Conservation (phyloP, 2,113 vertebrate genomes). For the Carlito syrichta region DNA sequence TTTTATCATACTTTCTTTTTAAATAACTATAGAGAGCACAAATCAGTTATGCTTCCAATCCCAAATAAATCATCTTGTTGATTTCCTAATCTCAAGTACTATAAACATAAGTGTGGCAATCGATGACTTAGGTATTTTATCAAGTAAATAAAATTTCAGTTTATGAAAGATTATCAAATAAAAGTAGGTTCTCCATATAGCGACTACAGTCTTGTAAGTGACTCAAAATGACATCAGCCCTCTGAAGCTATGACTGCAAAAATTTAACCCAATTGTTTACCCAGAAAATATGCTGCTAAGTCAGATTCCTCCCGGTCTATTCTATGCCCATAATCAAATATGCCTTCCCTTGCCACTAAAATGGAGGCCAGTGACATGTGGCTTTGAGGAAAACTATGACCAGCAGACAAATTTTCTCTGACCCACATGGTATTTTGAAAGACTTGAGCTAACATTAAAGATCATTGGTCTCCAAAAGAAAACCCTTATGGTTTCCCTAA, state of each 20-base stretch:
- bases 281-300: neutral
- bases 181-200: neutral
- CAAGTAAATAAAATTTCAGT: constrained; percentile 36
- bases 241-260: neutral
- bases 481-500: neutral
- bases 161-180: neutral
- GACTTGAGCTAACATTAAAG: neutral
- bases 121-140: constrained; percentile 1
- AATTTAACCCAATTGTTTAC: neutral
- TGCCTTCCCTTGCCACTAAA: neutral
- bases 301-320: neutral
- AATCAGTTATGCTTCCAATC: neutral
- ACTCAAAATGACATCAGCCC: neutral
- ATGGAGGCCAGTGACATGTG: neutral
- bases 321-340: neutral
- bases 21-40: neutral
- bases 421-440: neutral
- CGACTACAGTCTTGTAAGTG: neutral
- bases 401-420: neutral
- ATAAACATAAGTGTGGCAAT: neutral
- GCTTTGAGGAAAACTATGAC: neutral
- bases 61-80: neutral
- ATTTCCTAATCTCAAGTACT: constrained; percentile 7
- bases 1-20: neutral
- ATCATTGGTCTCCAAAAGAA: neutral